Evolutionary conservation across 2,888 invertebrate genomes (phyloP).

Genomic region (Stenichneumon culpator): DNA sequence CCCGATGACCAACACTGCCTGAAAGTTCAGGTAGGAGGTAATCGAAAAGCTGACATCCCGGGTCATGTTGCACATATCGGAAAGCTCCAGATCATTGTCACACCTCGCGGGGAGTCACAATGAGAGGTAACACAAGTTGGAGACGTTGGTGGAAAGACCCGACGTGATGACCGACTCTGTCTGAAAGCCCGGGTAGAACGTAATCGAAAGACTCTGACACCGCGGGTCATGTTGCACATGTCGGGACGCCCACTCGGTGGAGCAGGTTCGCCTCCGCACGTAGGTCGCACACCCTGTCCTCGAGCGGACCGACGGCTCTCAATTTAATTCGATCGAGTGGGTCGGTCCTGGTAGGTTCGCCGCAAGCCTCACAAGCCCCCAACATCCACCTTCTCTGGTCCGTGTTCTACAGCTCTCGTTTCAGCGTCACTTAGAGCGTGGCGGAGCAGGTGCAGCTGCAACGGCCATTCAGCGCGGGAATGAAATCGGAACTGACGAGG

Average conservation of each 20-base stretch:
- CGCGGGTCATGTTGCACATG: not conserved
- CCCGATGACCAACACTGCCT: not conserved
- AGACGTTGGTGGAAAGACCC: not conserved
- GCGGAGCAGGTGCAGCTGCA: slow-evolving; percentile 23
- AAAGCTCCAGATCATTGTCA: not conserved
- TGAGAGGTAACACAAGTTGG: not conserved
- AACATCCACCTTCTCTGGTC: slow-evolving; percentile 33
- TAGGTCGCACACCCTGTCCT: slow-evolving; percentile 5
- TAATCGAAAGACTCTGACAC: not conserved
- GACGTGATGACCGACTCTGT: not conserved
- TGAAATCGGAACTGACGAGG: slow-evolving; percentile 28
- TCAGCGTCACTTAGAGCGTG: slow-evolving; percentile 47
- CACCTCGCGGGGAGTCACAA: too few relatives aligned
- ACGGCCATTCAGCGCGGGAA: slow-evolving; percentile 26
- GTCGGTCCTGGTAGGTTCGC: slow-evolving; percentile 26
- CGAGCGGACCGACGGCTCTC: slow-evolving; percentile 73
- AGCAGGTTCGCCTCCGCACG: slow-evolving; percentile 15
- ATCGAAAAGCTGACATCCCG: not conserved
- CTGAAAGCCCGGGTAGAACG: not conserved
- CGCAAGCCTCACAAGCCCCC: slow-evolving; percentile 26
- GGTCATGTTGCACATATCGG: not conserved
- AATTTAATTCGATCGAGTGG: slow-evolving; percentile 77
- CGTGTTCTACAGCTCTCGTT: slow-evolving; percentile 43
- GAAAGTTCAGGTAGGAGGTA: not conserved
- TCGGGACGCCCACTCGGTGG: slow-evolving; percentile 1